These are phyloP conservation scores for Sakesphorus luctuosus DNA, from an alignment of 2,113 vertebrate species.

Conservation along the genomic window DNA sequence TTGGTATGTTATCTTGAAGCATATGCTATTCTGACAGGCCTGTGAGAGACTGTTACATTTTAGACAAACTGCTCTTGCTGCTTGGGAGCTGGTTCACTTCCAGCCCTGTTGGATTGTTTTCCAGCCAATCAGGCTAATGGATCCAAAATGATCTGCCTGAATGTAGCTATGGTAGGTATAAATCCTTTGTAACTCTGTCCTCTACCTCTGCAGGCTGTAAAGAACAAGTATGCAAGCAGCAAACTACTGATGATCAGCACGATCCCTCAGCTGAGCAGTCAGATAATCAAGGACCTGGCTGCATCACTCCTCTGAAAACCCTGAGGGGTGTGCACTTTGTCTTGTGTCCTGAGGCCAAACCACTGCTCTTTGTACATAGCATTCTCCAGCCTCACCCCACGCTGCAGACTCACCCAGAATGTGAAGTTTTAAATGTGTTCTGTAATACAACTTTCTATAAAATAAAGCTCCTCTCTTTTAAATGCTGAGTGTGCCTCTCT, in stretches of 20 bases:
- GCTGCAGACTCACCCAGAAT: not conserved
- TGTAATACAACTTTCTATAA: not conserved
- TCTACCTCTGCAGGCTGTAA: slow-evolving; percentile 80
- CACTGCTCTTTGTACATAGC: slow-evolving; percentile 52
- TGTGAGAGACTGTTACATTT: not conserved
- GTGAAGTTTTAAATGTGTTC: not conserved
- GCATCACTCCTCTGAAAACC: slow-evolving; percentile 60
- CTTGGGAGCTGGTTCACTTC: not conserved
- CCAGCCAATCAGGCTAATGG: not conserved
- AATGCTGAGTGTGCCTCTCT: not conserved
- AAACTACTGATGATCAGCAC: slow-evolving; percentile 87
- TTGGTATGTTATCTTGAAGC: not conserved
- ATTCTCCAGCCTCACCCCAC: not conserved
- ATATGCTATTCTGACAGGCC: not conserved
- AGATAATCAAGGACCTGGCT: slow-evolving; percentile 78
- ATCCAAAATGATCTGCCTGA: not conserved
- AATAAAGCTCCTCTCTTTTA: slow-evolving; percentile 41
- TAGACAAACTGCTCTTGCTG: not conserved
- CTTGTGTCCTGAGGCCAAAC: not conserved
- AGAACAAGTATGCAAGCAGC: slow-evolving; percentile 88
- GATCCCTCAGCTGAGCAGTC: slow-evolving; percentile 81
- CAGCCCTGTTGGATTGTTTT: not conserved
- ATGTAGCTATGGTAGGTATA: not conserved
- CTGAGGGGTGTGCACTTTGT: slow-evolving; percentile 10
- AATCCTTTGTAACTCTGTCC: not conserved